Conservation (phyloP, 2,113 vertebrate genomes). For the Saimiri boliviensis region DNA sequence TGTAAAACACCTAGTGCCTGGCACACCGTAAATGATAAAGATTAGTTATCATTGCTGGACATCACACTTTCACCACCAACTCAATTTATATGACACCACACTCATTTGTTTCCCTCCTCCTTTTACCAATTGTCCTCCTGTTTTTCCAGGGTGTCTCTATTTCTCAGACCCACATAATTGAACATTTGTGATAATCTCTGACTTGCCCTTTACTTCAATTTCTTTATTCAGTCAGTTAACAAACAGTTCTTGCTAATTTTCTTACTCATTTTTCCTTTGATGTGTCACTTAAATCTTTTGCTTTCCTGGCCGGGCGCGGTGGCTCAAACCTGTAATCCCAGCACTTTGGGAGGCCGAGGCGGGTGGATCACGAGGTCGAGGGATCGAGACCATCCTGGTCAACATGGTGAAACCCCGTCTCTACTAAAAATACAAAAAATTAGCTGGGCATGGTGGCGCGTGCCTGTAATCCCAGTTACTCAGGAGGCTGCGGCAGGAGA, state of each 20-base stretch:
- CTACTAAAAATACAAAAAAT: no score
- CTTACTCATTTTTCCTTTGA: not conserved
- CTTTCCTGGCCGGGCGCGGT: no score
- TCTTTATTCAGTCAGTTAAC: not conserved
- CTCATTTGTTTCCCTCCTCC: not conserved
- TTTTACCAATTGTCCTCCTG: not conserved
- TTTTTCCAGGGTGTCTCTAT: not conserved
- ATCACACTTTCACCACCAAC: not conserved
- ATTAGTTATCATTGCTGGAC: not conserved
- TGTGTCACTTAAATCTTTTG: not conserved
- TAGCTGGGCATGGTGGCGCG: no score
- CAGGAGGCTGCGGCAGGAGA: no score
- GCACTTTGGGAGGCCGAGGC: no score
- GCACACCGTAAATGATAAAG: not conserved
- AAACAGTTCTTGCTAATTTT: not conserved
- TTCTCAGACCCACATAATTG: not conserved
- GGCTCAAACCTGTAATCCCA: no score
- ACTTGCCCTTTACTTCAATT: not conserved
- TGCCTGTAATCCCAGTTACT: no score
- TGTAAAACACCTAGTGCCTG: not conserved
- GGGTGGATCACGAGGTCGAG: no score
- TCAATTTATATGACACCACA: not conserved
- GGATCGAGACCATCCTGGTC: no score
- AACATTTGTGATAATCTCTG: not conserved
- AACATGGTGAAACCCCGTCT: no score